These are phyloP conservation scores for Colistium nudipinnis DNA, from an alignment of 2,113 vertebrate genomes.

Conservation along the genomic window DNA sequence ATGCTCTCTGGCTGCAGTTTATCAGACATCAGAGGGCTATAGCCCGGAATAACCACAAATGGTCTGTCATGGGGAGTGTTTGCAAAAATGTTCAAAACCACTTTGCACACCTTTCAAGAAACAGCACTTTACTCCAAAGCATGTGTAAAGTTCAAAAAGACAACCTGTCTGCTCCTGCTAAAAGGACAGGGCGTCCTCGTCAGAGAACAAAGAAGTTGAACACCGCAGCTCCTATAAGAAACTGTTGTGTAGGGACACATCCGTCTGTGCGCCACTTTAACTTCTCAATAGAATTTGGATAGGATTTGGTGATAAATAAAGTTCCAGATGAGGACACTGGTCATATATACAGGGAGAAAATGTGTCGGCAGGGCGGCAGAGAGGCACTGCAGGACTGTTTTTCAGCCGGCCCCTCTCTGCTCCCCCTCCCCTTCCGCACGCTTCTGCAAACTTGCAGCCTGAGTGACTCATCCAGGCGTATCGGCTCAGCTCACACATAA, in stretches of 20 bases:
- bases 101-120: slow-evolving; percentile 14
- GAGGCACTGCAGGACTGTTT: slow-evolving; percentile 71
- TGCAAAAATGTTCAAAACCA: slow-evolving; percentile 11
- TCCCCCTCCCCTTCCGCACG: slow-evolving; percentile 67
- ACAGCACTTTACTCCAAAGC: not conserved
- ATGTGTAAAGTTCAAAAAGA: not conserved
- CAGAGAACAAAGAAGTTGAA: slow-evolving; percentile 34
- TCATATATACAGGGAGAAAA: slow-evolving; percentile 40
- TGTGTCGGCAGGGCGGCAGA: slow-evolving; percentile 35
- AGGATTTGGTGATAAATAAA: not conserved
- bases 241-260: slow-evolving; percentile 22
- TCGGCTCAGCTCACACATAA: slow-evolving; percentile 72
- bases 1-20: slow-evolving; percentile 54
- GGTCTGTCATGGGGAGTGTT: slow-evolving; percentile 36
- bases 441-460: slow-evolving; percentile 84
- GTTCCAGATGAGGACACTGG: slow-evolving; percentile 37
- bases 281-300: no score
- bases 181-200: slow-evolving; percentile 10
- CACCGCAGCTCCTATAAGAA: not conserved
- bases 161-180: not conserved
- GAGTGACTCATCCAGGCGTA: slow-evolving; percentile 84
- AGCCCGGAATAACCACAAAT: slow-evolving; percentile 44
- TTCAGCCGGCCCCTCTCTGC: slow-evolving; percentile 51
- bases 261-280: no score
- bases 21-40: slow-evolving; percentile 50